Evolutionary conservation across 2,888 invertebrate species (phyloP).

Genomic region (Steinernema scapterisci): DNA sequence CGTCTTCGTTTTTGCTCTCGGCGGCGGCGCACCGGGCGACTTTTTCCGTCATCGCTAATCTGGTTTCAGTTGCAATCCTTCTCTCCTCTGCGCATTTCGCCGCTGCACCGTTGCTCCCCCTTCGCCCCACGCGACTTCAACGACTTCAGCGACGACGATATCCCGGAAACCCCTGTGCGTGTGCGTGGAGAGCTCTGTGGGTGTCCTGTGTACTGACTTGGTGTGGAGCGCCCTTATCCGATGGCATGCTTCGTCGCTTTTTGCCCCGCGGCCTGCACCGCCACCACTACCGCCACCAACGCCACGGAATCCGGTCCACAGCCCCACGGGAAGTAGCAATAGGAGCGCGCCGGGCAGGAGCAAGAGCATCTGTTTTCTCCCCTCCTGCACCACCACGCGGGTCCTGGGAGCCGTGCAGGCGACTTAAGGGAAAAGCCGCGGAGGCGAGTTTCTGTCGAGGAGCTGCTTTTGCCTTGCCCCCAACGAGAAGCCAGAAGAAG

Average conservation of each 20-base stretch:
- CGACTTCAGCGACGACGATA: neutral
- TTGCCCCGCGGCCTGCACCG: conserved; percentile 17
- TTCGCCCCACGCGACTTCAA: no score
- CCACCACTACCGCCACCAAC: no score
- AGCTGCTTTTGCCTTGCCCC: neutral
- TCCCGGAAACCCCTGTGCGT: conserved; percentile 1
- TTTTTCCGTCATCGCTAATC: conserved; percentile 8
- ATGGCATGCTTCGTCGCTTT: conserved; percentile 25
- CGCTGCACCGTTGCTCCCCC: neutral
- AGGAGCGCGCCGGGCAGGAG: no score
- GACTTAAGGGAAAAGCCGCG: neutral
- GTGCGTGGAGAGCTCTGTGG: neutral
- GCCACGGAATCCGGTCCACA: neutral
- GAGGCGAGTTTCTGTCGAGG: no score
- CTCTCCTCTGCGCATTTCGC: conserved; percentile 21
- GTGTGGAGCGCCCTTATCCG: conserved; percentile 30
- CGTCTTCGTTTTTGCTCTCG: neutral
- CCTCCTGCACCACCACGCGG: neutral
- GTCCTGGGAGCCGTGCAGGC: neutral
- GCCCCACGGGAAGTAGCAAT: neutral
- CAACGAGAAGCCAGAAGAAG: neutral
- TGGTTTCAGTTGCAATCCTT: conserved; percentile 27
- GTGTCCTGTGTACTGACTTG: conserved; percentile 26
- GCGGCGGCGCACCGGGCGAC: neutral
- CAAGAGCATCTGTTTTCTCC: neutral